Evolutionary conservation across 2,888 invertebrate species (phyloP), one percentile per base, ranked within the genome.

Genomic region (Rhingia campestris): DNA sequence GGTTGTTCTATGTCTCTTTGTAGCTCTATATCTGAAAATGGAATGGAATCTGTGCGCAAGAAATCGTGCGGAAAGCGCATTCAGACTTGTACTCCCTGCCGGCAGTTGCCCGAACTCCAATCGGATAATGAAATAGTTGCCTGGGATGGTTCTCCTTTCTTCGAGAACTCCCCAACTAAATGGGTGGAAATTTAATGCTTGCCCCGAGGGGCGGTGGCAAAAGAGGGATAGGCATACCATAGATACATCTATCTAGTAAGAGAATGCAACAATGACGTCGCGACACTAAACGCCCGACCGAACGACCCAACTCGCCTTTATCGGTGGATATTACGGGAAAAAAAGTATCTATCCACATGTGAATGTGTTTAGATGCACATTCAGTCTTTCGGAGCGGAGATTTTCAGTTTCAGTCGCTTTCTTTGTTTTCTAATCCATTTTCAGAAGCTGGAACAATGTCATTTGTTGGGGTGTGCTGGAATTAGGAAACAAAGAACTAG

Each of bases 21-120:
- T 82, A 77, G 81, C 49, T 73, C 54, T 61, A 54, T 63, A 51
- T 75, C 79, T 79, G 54, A 58, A 82, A 82, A 79, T 73, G 82
- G 82, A 77, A 73, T 79, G 67, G 73, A 82, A 79, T 82, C 73
- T 64, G 73, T n/a, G 63, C 56, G 45, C 79, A 79, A 82, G 82
- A 79, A 79, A 82, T 79, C 82, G 79, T 81, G 81, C 76, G 77
- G 81, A 81, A 81, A 81, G 43, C 81, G 43, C 81, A 72, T 76
- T 81, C 77, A 64, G 22, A 43, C 45, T 53, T 9, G 33, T 7
- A 47, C 45, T 81, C 53, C 63, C 63, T 59, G 58, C 45, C 69
- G 75, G 51, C 66, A 64, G 41, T 32, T 39, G 43, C 30, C 4
- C 30, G 63, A 66, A 70, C 59, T 77, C 56, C 81, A 76, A 75